These are phyloP conservation scores for Chaenocephalus aceratus DNA, from an alignment of 2,113 vertebrate species.

Conservation along the genomic window DNA sequence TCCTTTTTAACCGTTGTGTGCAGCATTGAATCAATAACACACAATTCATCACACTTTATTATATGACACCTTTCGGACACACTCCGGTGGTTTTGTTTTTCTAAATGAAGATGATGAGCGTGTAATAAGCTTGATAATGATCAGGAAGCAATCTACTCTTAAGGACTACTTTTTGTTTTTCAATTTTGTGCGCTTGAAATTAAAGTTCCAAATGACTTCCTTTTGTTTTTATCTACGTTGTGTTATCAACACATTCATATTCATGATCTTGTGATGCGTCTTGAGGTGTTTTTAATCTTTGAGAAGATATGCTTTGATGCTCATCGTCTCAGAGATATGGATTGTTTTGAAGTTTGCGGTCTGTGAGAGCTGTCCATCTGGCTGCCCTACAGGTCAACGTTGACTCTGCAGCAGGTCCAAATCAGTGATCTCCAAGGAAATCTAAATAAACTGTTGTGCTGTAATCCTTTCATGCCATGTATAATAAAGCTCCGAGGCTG, in stretches of 20 bases:
- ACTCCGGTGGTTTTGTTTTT: conserved; percentile 50
- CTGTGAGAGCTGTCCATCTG: conserved; percentile 38
- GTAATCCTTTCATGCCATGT: conserved; percentile 56
- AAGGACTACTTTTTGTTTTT: conserved; percentile 2
- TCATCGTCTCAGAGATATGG: not conserved
- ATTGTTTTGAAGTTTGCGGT: not conserved
- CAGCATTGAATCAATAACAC: conserved; percentile 46
- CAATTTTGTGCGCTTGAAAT: conserved; percentile 29
- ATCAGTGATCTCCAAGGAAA: conserved; percentile 56
- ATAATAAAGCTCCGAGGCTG: conserved; percentile 52
- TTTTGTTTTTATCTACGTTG: conserved; percentile 25
- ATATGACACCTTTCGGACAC: conserved; percentile 41
- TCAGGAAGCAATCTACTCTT: conserved; percentile 36
- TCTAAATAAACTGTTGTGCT: conserved; percentile 48
- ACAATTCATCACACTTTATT: conserved; percentile 35
- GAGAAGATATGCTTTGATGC: conserved; percentile 17
- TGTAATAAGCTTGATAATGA: conserved; percentile 65
- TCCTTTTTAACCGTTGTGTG: conserved; percentile 11
- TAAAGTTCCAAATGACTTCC: conserved; percentile 53
- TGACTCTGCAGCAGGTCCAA: conserved; percentile 46
- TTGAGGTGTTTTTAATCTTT: not conserved
- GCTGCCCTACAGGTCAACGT: conserved; percentile 46
- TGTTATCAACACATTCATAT: conserved; percentile 44
- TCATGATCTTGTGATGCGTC: conserved; percentile 14
- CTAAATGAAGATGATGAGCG: conserved; percentile 40